These are phyloP conservation scores for Spea bombifrons DNA, from an alignment of 2,113 vertebrate species.

Conservation along the genomic window DNA sequence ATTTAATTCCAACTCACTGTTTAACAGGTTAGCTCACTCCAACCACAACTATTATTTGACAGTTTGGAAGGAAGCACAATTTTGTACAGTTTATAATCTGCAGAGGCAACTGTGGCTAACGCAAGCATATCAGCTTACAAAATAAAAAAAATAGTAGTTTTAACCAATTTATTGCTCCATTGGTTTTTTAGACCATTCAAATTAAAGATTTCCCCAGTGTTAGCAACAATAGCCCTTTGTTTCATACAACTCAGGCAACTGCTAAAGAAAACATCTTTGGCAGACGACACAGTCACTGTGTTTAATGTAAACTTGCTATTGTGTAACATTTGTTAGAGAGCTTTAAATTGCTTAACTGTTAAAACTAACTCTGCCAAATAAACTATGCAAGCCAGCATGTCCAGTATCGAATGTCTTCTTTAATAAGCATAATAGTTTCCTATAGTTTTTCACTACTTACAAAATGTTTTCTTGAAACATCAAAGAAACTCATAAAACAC, in stretches of 20 bases:
- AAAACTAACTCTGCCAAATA: slow-evolving; percentile 25
- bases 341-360: slow-evolving; percentile 30
- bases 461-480: slow-evolving; percentile 16
- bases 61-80: too few species aligned
- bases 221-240: slow-evolving; percentile 29
- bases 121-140: background rate
- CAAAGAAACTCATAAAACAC: slow-evolving; percentile 16
- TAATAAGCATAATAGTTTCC: slow-evolving; percentile 37
- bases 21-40: too few species aligned
- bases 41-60: too few species aligned
- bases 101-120: background rate
- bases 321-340: slow-evolving; percentile 34
- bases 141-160: background rate
- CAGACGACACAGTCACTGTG: slow-evolving; percentile 14
- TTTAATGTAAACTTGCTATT: slow-evolving; percentile 35
- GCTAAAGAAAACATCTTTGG: slow-evolving; percentile 34
- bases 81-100: background rate
- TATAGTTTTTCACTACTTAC: slow-evolving; percentile 12
- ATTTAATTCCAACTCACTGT: too few species aligned
- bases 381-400: slow-evolving; percentile 18
- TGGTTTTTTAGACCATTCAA: slow-evolving; percentile 12
- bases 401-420: slow-evolving; percentile 21
- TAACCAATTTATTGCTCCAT: slow-evolving; percentile 11
- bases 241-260: slow-evolving; percentile 20
- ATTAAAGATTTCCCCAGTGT: slow-evolving; percentile 8